Conservation (phyloP, 1,140 invertebrate genomes). For the Propsilocerus akamusi region DNA sequence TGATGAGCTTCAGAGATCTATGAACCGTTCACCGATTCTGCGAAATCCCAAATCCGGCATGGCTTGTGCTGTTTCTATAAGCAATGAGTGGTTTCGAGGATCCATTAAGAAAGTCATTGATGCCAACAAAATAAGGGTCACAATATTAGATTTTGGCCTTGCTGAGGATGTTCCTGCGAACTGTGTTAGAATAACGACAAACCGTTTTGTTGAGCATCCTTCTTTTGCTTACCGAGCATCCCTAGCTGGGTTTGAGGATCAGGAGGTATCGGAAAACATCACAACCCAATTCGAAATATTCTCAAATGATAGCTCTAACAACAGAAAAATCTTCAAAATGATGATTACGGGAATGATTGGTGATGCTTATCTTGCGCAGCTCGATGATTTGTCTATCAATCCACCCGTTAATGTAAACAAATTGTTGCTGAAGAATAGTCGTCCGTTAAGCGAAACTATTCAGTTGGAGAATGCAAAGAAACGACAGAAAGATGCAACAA, state of each 20-base stretch:
- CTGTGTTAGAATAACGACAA: neutral
- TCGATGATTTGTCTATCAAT: neutral
- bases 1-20: neutral
- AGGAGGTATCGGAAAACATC: neutral
- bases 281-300: slow-evolving; percentile 1
- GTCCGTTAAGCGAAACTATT: neutral
- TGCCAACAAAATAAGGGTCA: neutral
- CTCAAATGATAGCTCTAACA: neutral
- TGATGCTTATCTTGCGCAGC: neutral
- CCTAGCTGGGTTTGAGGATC: neutral
- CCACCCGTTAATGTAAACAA: neutral
- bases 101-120: neutral
- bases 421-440: neutral
- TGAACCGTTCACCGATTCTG: neutral
- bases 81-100: neutral
- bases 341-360: neutral
- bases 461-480: neutral
- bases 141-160: neutral
- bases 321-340: neutral
- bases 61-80: neutral
- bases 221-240: neutral
- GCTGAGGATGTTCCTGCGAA: neutral
- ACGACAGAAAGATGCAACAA: neutral
- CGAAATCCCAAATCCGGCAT: neutral
- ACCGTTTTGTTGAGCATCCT: neutral